Base-by-base conservation (phyloP, 1,140 invertebrate genomes). In the Hycleus phaleratus region DNA sequence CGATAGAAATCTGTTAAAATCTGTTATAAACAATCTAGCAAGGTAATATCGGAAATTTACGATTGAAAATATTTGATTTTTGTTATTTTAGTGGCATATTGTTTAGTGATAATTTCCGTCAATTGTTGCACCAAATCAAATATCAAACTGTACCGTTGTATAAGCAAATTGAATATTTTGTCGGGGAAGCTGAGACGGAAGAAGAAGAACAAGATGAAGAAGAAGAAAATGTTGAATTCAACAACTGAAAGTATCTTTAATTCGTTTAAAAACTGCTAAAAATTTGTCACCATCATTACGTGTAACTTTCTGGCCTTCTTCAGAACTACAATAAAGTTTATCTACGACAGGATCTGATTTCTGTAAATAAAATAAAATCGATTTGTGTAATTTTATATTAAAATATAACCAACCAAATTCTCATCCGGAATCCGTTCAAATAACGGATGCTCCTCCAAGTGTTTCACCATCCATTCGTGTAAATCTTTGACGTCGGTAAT, bases 301-400 rank as follows among this genome's bases (percentile, higher is more conserved):
- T 8, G 92, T 88, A 0, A 99, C 97, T 81, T 99, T 99, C 76
- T 98, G 87, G 0, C 95, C 97, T 80, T 99, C 97, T 79, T 99
- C 97, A 45, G 94, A 95, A 69, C 91, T 93, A 67, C 91, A 86
- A 73, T 85, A 93, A 2, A 99, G 77, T 73, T 95, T 91, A 9
- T 88, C 83, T 12, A 95, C 83, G 59, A 99, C 84, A 26, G 85
- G 83, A 81, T 99, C 97, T 6, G 69, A 63, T 64, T 81, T 79
- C 91, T 95, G 40, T 7, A 70, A 59, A 42, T 48, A 50, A 18
- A 54, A 60, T 8, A 42, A 42, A 59, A 9, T 47, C 12, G 7
- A 38, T 51, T 10, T 46, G 24, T 56, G 58, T 47, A 18, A 51
- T 26, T 46, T 24, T 46, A 47, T 26, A 26, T 26, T 18, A 26